A percentile compares a stretch with the other conserved stretches of the same genome.
These are phyloP conservation scores for Phyto melanocephala DNA, from an alignment of 2,888 invertebrate genomes.

Conservation along the genomic window DNA sequence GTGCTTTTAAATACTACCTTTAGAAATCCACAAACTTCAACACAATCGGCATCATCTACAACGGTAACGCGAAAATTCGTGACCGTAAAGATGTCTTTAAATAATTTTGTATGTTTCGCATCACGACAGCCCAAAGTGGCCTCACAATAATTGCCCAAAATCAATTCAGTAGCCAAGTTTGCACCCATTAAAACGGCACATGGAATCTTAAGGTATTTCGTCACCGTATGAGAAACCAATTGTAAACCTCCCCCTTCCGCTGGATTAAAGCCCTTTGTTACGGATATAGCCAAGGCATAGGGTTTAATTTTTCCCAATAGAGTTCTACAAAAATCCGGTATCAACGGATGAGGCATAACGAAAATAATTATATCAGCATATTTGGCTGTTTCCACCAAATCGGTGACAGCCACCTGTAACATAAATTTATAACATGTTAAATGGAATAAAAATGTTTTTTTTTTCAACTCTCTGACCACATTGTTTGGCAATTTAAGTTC, in stretches of 20 bases:
- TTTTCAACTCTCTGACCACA: constrained; percentile 65
- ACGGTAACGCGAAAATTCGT: constrained; percentile 96
- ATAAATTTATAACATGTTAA: no score
- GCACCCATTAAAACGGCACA: constrained; percentile 99
- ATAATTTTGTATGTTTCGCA: constrained; percentile 85
- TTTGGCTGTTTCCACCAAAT: constrained; percentile 92
- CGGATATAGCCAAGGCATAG: constrained; percentile 92
- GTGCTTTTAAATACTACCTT: neutral
- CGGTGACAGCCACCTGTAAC: constrained; percentile 91
- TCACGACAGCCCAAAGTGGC: constrained; percentile 97
- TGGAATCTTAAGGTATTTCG: constrained; percentile 86
- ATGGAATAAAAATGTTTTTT: no score
- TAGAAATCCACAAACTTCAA: constrained; percentile 98
- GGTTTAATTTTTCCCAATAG: constrained; percentile 93
- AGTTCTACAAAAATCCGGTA: constrained; percentile 90
- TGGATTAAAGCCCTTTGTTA: constrained; percentile 97
- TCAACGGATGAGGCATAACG: constrained; percentile 98
- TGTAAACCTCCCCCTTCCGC: constrained; percentile 95
- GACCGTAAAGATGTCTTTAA: constrained; percentile 95
- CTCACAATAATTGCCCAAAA: constrained; percentile 98
- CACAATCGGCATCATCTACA: constrained; percentile 97
- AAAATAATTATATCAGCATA: constrained; percentile 97
- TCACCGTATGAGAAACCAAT: constrained; percentile 96
- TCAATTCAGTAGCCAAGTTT: constrained; percentile 97
- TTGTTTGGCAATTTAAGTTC: constrained; percentile 68